Base-by-base conservation (phyloP, 2,113 vertebrate genomes). In the Butorides virescens region DNA sequence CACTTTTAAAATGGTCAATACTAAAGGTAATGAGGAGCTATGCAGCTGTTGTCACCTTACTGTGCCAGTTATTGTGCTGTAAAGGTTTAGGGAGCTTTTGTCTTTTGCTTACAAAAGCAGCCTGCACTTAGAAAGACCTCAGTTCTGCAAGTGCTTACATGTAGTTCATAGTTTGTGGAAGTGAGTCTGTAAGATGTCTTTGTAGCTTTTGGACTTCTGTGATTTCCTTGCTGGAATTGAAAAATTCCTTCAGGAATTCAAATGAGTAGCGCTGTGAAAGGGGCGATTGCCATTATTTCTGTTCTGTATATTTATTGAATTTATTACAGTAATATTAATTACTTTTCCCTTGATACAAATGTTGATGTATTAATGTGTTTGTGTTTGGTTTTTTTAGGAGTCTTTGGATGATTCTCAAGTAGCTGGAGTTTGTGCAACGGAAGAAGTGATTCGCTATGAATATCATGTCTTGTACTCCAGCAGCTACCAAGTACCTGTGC, bases 381-480 rank as follows among this genome's bases (percentile, higher is more conserved):
- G 1, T 68, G 10, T 92, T 95, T 96, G 30, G 96, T 79, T 46
- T 95, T 95, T 97, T 42, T 86, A 98, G 98, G 98, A 97, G 66
- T 30, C 88, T 73, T 32, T 86, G 55, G 98, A 98, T 88, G 98
- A 97, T 39, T 91, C 32, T 39, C 75, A 98, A 85, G 96, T 84
- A 55, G 16, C 62, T 9, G 96, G 68, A 56, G 61, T n/a, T 22
- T 10, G 66, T 74, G 34, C 76, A 36, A 58, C 79, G 5, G 94
- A 92, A 5, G 88, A 98, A 86, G 97, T 98, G 86, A 97, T 99
- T 93, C 98, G 98, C 75, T 99, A 98, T 13, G 99, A 99, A 77
- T 99, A 99, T 92, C 99, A 99, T 65, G 95, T 99, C 91, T 72
- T 99, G 37, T 99, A 98, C 94, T 99, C 99, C 70, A 98, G 98